Percentiles rank a stretch among this genome's conserved stretches.
Evolutionary conservation across 2,113 vertebrate genomes (phyloP).

Genomic region (Chaenocephalus aceratus): DNA sequence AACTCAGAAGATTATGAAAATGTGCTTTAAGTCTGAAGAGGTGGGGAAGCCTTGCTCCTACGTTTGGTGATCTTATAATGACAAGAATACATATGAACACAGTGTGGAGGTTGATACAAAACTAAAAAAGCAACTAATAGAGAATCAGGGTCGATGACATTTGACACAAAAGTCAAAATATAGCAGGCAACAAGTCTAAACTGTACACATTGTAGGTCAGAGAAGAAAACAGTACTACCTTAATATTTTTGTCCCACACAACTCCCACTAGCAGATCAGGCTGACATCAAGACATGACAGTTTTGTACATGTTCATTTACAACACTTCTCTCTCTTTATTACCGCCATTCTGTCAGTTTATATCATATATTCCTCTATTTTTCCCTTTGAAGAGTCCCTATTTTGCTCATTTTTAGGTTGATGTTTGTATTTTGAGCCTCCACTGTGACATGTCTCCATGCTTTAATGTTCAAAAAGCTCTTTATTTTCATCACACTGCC

Average conservation of each 20-base stretch:
- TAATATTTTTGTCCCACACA: slow-evolving; percentile 6
- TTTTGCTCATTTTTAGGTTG: no score
- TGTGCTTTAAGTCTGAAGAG: not conserved
- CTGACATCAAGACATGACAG: not conserved
- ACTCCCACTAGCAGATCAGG: not conserved
- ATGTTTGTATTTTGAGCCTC: no score
- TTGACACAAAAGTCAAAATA: not conserved
- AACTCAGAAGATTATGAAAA: slow-evolving; percentile 10
- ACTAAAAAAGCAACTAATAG: not conserved
- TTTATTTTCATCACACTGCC: no score
- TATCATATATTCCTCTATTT: not conserved
- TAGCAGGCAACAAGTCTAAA: not conserved
- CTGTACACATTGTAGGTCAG: not conserved
- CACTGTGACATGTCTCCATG: no score
- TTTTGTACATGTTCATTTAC: not conserved
- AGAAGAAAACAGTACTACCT: not conserved
- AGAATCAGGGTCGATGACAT: not conserved
- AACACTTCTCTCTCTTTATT: not conserved
- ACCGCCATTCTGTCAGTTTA: slow-evolving; percentile 1
- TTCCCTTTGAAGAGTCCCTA: no score
- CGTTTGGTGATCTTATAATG: not conserved
- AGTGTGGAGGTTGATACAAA: not conserved
- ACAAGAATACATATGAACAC: not conserved
- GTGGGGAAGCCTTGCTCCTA: not conserved
- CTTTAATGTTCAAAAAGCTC: no score